These are phyloP conservation scores for Cheilosia pagana DNA, from an alignment of 2,888 invertebrate genomes.

Conservation along the genomic window DNA sequence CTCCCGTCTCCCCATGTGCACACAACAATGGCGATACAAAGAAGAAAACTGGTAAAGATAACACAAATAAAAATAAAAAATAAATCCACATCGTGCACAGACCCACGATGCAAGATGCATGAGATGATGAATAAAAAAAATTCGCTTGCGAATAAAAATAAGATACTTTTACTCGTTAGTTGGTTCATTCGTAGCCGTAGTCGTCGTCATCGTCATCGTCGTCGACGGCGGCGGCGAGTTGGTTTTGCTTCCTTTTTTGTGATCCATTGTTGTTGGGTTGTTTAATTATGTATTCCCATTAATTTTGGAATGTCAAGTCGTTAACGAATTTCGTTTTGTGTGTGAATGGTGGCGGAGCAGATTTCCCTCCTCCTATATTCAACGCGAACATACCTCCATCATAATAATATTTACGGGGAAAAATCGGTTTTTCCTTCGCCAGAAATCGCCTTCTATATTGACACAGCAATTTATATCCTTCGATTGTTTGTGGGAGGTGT, in stretches of 20 bases:
- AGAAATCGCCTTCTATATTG: constrained; percentile 8
- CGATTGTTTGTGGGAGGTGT: constrained; percentile 6
- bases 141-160: constrained; percentile 72
- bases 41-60: constrained; percentile 39
- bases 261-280: constrained; percentile 77
- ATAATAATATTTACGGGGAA: constrained; percentile 9
- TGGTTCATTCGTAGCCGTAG: constrained; percentile 42
- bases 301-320: constrained; percentile 83
- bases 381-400: neutral
- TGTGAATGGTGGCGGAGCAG: constrained; percentile 45
- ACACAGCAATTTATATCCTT: constrained; percentile 18
- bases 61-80: constrained; percentile 26
- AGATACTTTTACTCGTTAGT: constrained; percentile 75
- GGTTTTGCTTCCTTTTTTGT: constrained; percentile 69
- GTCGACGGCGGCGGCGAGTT: constrained; percentile 38
- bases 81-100: constrained; percentile 67
- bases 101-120: constrained; percentile 74
- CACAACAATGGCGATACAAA: constrained; percentile 67
- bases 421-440: constrained; percentile 32
- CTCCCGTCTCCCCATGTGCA: constrained; percentile 68
- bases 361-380: constrained; percentile 38
- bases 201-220: constrained; percentile 1
- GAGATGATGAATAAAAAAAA: constrained; percentile 48
- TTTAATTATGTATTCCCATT: constrained; percentile 83
- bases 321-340: constrained; percentile 74